Evolutionary conservation across 2,888 invertebrate genomes (phyloP).

Genomic region (Pyrrhopygopsis socrates): DNA sequence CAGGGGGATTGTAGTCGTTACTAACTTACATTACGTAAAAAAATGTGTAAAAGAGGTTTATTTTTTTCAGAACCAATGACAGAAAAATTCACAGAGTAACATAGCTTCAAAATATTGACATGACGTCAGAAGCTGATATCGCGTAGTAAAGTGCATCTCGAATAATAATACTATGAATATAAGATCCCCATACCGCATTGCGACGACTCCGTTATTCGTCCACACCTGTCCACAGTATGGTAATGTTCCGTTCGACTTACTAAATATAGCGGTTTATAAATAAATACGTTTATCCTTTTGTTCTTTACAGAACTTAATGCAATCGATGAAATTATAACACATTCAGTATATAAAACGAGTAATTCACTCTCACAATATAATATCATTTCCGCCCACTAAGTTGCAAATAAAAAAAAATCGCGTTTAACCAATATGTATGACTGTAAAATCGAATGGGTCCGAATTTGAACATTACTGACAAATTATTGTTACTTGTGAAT

Average conservation of each 20-base stretch:
- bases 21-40: too few relatives aligned
- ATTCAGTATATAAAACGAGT: too few relatives aligned
- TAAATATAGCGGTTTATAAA: slow-evolving; percentile 69
- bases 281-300: background rate
- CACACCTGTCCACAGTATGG: slow-evolving; percentile 93
- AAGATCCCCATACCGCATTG: slow-evolving; percentile 93
- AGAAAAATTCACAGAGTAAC: background rate
- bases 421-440: too few relatives aligned
- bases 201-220: slow-evolving; percentile 94
- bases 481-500: too few relatives aligned
- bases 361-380: too few relatives aligned
- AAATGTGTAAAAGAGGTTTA: too few relatives aligned
- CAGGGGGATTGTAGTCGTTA: too few relatives aligned
- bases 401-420: too few relatives aligned
- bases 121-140: slow-evolving; percentile 55
- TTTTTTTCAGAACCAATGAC: too few relatives aligned
- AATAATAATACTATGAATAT: slow-evolving; percentile 93
- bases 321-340: too few relatives aligned
- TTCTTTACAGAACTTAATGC: background rate
- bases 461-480: background rate
- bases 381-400: too few relatives aligned
- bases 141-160: slow-evolving; percentile 79
- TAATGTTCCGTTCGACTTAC: slow-evolving; percentile 88
- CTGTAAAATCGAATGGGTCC: too few relatives aligned
- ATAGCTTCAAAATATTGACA: background rate